Evolutionary conservation across 2,113 vertebrate genomes (phyloP).

Genomic region (Naja naja): DNA sequence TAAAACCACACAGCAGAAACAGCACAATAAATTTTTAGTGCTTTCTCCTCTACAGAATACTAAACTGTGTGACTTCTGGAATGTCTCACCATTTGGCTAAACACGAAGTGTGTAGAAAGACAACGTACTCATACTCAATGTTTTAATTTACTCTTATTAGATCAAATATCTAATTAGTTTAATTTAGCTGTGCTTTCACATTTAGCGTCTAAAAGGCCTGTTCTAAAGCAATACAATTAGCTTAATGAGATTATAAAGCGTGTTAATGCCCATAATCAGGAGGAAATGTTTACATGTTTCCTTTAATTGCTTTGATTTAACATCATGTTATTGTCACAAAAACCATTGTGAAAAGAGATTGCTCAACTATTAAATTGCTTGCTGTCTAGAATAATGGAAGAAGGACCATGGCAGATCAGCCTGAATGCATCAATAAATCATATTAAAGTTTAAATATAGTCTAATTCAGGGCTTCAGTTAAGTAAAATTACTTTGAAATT

Average conservation of each 20-base stretch:
- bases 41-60: background rate
- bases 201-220: background rate
- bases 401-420: background rate
- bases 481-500: background rate
- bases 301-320: slow-evolving; percentile 12
- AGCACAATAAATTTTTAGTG: background rate
- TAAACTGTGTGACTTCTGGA: background rate
- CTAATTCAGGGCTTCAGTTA: background rate
- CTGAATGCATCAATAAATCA: slow-evolving; percentile 18
- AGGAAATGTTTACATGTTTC: background rate
- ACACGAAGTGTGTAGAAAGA: background rate
- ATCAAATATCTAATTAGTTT: background rate
- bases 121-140: background rate
- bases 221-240: slow-evolving; percentile 19
- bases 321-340: background rate
- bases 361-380: background rate
- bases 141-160: background rate
- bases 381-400: background rate
- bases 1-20: background rate
- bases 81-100: background rate
- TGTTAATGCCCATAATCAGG: slow-evolving; percentile 14
- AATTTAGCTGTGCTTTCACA: background rate
- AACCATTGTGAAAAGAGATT: background rate
- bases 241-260: slow-evolving; percentile 12
- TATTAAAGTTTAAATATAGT: background rate